phyloP scores from a whole-genome alignment of 2,888 invertebrate genomes.

The Heliconius cydno region DNA sequence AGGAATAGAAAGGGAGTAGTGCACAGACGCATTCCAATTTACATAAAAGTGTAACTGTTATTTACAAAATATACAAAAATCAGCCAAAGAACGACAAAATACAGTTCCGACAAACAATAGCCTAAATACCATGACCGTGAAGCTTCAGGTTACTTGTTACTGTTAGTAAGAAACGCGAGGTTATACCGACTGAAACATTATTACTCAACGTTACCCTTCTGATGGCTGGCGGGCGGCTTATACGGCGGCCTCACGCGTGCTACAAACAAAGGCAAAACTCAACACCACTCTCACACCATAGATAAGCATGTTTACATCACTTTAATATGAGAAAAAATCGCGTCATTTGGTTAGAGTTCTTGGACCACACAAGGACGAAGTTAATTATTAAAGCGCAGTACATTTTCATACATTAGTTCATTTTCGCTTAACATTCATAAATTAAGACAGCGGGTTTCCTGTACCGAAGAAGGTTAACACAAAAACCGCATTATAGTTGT shows the following conservation, averaged over 20 bases:
- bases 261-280: conserved; percentile 80
- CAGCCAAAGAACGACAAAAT: conserved; percentile 52
- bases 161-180: conserved; percentile 70
- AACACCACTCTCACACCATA: conserved; percentile 72
- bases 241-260: conserved; percentile 72
- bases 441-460: neutral
- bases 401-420: conserved; percentile 20
- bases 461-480: conserved; percentile 21
- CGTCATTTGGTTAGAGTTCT: conserved; percentile 35
- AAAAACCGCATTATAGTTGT: conserved; percentile 10
- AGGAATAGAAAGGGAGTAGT: conserved; percentile 50
- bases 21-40: conserved; percentile 60
- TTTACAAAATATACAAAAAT: conserved; percentile 55
- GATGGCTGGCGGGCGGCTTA: conserved; percentile 77
- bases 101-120: conserved; percentile 70
- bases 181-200: conserved; percentile 65
- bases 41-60: conserved; percentile 46
- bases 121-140: conserved; percentile 74
- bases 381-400: conserved; percentile 46
- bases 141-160: conserved; percentile 67
- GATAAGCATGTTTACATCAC: conserved; percentile 48
- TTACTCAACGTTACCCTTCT: conserved; percentile 77
- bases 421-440: conserved; percentile 17
- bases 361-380: conserved; percentile 46
- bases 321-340: conserved; percentile 47